Evolutionary conservation across 2,113 vertebrate species (phyloP), one percentile per base, ranked within the genome.

Genomic region (Centropus unirufus): DNA sequence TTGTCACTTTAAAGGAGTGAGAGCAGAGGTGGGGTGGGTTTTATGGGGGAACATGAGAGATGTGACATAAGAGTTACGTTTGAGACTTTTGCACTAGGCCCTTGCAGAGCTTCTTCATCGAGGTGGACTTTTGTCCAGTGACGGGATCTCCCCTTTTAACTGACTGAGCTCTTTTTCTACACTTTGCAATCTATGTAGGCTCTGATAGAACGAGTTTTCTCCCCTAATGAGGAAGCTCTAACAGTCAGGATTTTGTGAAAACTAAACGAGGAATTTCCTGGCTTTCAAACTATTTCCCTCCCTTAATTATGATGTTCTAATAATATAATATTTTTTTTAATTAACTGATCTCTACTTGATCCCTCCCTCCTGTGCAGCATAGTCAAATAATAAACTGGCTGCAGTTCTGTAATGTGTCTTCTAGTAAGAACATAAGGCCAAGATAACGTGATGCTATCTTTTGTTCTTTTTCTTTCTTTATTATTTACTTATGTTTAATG

Each of bases 221-320:
- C 70, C 80, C 63, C 72, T 74, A 52, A 93, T 70, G 72, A 94
- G 87, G 91, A 94, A 95, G 63, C 32, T 78, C n/a, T 36, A 87
- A 39, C 2, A 0, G 85, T 92, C 68, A 87, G 77, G 73, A 70
- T 52, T 84, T 64, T 70, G 47, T 89, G 72, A 91, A 88, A 95
- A 89, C 88, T 93, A 47, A 90, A 77, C 0, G 11, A 95, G 75
- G 91, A 95, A 94, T 90, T 97, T 96, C 93, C 93, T 92, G 93
- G 67, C 84, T 96, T 97, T 96, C 87, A 96, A 95, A 90, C 55
- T 77, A 85, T 85, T 92, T 89, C 87, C 93, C 83, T 36, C 62
- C 30, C 3, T 83, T 88, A 94, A 93, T 91, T 63, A 95, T 39
- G 42, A 52, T 70, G 67, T 90, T 95, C 82, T 90, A 91, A 96